Conservation (phyloP, 2,888 invertebrate genomes). For the Leptarthrus brevirostris region DNA sequence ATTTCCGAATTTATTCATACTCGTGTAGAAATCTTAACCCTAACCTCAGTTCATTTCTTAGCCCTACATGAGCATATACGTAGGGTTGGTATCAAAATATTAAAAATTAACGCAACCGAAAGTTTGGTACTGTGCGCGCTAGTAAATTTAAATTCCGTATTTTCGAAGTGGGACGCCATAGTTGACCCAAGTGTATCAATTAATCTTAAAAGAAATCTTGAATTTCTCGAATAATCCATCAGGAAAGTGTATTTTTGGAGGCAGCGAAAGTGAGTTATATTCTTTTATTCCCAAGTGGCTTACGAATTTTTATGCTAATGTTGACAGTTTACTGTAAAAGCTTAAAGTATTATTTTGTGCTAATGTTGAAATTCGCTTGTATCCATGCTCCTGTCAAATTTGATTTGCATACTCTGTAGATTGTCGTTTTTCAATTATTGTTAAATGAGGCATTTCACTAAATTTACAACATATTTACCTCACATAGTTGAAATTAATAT, state of each 20-base stretch:
- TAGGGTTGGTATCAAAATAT: too few species aligned
- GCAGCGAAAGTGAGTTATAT: background rate
- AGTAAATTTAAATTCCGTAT: background rate
- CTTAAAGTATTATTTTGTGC: background rate
- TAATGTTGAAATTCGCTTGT: slow-evolving; percentile 52
- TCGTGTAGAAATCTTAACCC: too few species aligned
- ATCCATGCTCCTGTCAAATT: too few species aligned
- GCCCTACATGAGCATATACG: too few species aligned
- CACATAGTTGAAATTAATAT: too few species aligned
- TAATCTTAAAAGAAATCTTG: slow-evolving; percentile 50
- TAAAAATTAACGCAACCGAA: background rate
- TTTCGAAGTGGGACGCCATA: slow-evolving; percentile 54
- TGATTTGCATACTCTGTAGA: too few species aligned
- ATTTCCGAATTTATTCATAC: too few species aligned
- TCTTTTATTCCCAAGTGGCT: background rate
- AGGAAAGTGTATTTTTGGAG: slow-evolving; percentile 25
- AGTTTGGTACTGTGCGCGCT: too few species aligned
- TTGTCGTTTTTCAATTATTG: too few species aligned
- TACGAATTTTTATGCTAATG: background rate
- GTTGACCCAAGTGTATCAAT: slow-evolving; percentile 54
- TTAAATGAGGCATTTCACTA: too few species aligned
- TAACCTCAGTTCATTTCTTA: too few species aligned
- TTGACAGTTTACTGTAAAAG: background rate
- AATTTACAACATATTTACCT: background rate
- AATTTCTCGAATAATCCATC: slow-evolving; percentile 52